Evolutionary conservation across 1,140 invertebrate genomes (phyloP), one percentile per base, ranked within the genome.

Genomic region (Caenorhabditis latens): DNA sequence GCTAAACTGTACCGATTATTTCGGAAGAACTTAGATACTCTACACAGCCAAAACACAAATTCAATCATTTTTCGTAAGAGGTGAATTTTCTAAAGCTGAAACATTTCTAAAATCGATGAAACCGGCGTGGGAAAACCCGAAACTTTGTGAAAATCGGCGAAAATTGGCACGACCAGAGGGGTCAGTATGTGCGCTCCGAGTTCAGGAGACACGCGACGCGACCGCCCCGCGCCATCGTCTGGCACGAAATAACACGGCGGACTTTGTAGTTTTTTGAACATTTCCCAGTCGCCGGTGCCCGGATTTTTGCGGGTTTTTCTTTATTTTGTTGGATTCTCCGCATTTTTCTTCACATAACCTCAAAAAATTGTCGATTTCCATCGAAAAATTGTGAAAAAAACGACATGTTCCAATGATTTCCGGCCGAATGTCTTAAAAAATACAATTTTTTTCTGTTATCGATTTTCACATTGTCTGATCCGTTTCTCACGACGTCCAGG

Each of bases 191-290:
- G n/a, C 67, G 65, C 84, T 46, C 55, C 55, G 63, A 16, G 32
- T 55, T 40, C 8, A 46, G 63, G n/a, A 6, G 46, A n/a, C 55
- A 61, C 55, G 83, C 58, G 58, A 61, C 58, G 58, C 55, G 58
- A 63, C 83, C 46, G 83, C 55, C 9, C 19, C 55, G 43, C 83
- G 7, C 14, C 71, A 5, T 13, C 11, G 71, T 79, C 71, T 79
- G 71, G 71, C n/a, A 79, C 71, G 46, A 50, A 79, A 79, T 79
- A 79, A 50, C 71, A 79, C 71, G 46, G n/a, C 71, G 46, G 71
- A 50, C 46, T 79, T 79, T 79, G 71, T 46, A 50, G 71, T 79
- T 79, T 75, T 79, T 79, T 79, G 46, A 42, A 79, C 40, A 48
- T 21, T 79, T 79, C 46, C 40, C 40, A 42, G 43, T 13, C 11